These are phyloP conservation scores for Zhuqinia jingwanae DNA, from an alignment of 2,888 invertebrate genomes.

Conservation along the genomic window DNA sequence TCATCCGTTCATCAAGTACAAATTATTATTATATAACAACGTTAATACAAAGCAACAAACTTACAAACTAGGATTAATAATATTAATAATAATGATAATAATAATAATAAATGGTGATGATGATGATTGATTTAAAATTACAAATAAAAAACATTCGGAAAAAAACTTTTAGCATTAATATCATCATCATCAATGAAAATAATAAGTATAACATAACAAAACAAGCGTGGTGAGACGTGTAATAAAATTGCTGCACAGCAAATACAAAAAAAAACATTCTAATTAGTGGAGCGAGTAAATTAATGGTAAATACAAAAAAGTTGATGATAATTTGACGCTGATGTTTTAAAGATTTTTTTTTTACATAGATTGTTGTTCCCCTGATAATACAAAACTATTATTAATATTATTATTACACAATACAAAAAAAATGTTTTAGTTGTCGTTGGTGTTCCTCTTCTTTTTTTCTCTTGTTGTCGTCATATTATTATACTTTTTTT, in stretches of 20 bases:
- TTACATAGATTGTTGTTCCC: background rate
- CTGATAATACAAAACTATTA: background rate
- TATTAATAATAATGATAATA: conserved; percentile 55
- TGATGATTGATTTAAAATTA: background rate
- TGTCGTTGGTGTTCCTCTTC: conserved; percentile 1
- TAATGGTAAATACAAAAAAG: conserved; percentile 1
- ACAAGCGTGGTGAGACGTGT: conserved; percentile 24
- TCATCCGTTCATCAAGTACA: conserved; percentile 3
- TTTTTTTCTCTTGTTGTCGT: background rate
- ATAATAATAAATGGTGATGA: too few relatives aligned
- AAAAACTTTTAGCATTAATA: conserved; percentile 9
- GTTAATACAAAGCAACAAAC: conserved; percentile 70
- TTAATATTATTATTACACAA: background rate
- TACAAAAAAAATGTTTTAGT: background rate
- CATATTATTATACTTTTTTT: too few relatives aligned
- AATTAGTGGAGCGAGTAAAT: background rate
- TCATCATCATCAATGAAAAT: conserved; percentile 23
- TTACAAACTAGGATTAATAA: conserved; percentile 49
- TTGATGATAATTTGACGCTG: background rate
- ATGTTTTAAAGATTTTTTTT: too few relatives aligned
- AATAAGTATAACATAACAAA: conserved; percentile 49
- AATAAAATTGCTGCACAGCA: too few relatives aligned
- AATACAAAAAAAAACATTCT: background rate
- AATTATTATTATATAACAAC: conserved; percentile 58
- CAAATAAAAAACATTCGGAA: conserved; percentile 25